phyloP scores from a whole-genome alignment of 1,140 invertebrate genomes.

The Platorchestia sp. region DNA sequence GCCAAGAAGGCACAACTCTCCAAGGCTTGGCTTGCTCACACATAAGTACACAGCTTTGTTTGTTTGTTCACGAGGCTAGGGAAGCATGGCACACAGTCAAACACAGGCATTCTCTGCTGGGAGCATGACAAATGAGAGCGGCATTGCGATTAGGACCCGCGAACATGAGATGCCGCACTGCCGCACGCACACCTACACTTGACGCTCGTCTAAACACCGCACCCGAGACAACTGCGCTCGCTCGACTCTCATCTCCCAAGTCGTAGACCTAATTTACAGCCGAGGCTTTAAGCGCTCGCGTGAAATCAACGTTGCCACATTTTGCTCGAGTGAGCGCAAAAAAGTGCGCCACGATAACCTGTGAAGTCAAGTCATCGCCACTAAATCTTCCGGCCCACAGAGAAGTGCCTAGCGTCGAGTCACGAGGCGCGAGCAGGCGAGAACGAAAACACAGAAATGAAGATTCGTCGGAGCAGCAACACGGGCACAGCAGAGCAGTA shows the following conservation, averaged over 20 bases:
- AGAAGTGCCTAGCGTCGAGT: neutral
- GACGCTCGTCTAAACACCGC: conserved; percentile 9
- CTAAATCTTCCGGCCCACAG: conserved; percentile 33
- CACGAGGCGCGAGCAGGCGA: neutral
- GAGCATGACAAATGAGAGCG: neutral
- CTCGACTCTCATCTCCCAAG: conserved; percentile 7
- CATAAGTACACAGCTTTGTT: conserved; percentile 3
- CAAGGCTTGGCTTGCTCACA: neutral
- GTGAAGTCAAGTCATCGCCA: conserved; percentile 36
- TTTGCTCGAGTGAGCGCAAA: conserved; percentile 37
- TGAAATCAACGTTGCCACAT: conserved; percentile 41
- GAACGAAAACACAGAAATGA: neutral
- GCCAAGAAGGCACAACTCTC: neutral
- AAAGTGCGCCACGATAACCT: conserved; percentile 22
- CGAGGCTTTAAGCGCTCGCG: conserved; percentile 14
- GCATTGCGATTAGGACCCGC: neutral
- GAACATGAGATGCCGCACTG: neutral
- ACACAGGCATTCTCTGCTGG: neutral
- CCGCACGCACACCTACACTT: conserved; percentile 20
- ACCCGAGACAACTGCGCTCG: neutral
- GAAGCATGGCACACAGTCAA: conserved; percentile 7
- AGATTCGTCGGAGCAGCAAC: neutral
- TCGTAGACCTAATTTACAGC: neutral
- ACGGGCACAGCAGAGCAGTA: neutral
- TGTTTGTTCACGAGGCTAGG: neutral